phyloP scores from a whole-genome alignment of 2,888 invertebrate species.

The Erebia palarica region DNA sequence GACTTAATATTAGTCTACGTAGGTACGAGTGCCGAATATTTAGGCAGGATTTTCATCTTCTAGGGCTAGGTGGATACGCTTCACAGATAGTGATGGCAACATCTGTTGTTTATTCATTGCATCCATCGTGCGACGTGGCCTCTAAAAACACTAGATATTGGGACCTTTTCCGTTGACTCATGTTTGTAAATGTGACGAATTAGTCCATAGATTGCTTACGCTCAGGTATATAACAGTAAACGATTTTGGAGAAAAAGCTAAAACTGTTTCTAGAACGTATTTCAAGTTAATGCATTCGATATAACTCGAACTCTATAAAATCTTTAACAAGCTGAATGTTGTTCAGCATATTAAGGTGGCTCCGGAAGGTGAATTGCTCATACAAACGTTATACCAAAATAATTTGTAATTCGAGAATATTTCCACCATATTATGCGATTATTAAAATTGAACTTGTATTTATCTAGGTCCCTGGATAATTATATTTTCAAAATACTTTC shows the following conservation, averaged over 20 bases:
- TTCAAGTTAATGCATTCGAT: too few species aligned
- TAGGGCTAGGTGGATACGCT: not conserved
- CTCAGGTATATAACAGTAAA: not conserved
- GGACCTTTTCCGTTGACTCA: conserved; percentile 46
- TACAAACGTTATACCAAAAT: too few species aligned
- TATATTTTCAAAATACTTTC: too few species aligned
- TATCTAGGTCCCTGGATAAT: too few species aligned
- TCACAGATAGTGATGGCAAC: conserved; percentile 41
- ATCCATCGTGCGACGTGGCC: conserved; percentile 53
- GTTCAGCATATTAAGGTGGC: too few species aligned
- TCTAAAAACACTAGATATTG: conserved; percentile 46
- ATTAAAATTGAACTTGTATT: too few species aligned
- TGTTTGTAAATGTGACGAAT: conserved; percentile 36
- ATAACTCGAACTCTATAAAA: too few species aligned
- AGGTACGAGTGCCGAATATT: conserved; percentile 34
- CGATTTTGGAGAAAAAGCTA: not conserved
- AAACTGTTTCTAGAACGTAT: too few species aligned
- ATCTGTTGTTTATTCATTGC: conserved; percentile 69
- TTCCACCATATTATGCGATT: too few species aligned
- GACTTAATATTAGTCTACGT: conserved; percentile 25
- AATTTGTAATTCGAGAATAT: too few species aligned
- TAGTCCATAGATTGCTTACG: conserved; percentile 12
- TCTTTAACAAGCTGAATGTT: too few species aligned
- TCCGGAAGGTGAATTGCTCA: too few species aligned
- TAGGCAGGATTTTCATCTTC: conserved; percentile 14